These are phyloP conservation scores for Drosophila atripex DNA, from an alignment of 2,888 invertebrate species.

Conservation along the genomic window DNA sequence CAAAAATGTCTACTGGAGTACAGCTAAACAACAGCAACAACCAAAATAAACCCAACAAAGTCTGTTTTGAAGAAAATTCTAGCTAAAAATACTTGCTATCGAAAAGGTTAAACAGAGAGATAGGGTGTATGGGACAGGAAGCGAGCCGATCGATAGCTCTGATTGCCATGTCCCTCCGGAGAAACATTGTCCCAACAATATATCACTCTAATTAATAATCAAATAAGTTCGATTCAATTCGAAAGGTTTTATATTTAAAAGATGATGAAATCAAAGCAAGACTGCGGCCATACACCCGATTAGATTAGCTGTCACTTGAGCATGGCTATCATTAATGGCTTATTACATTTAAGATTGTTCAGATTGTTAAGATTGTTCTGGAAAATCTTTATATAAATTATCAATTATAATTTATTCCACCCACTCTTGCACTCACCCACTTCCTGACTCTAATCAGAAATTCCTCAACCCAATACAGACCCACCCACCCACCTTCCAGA, in stretches of 20 bases:
- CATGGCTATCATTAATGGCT: slow-evolving; percentile 2
- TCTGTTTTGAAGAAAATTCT: slow-evolving; percentile 17
- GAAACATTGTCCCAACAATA: neutral
- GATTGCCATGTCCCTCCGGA: slow-evolving; percentile 5
- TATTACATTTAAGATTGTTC: slow-evolving; percentile 11
- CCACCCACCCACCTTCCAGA: slow-evolving; percentile 10
- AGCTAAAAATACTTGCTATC: slow-evolving; percentile 26
- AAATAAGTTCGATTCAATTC: no score
- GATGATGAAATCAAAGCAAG: neutral
- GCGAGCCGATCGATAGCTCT: slow-evolving; percentile 33
- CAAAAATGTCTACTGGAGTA: slow-evolving; percentile 68
- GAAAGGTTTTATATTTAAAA: neutral
- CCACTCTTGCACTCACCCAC: slow-evolving; percentile 28
- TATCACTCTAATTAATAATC: neutral
- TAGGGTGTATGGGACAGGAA: slow-evolving; percentile 37
- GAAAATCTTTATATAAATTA: slow-evolving; percentile 7
- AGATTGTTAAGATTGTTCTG: slow-evolving; percentile 16
- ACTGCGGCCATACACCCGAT: no score
- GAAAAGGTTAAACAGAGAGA: slow-evolving; percentile 33
- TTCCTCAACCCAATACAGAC: no score
- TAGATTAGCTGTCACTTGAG: neutral
- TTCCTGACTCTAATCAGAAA: slow-evolving; percentile 16
- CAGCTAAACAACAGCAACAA: slow-evolving; percentile 62
- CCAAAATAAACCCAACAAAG: slow-evolving; percentile 40
- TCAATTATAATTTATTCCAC: slow-evolving; percentile 7